These are phyloP conservation scores for Disparrhopalites patrizii DNA, from an alignment of 2,888 invertebrate species.

Conservation along the genomic window DNA sequence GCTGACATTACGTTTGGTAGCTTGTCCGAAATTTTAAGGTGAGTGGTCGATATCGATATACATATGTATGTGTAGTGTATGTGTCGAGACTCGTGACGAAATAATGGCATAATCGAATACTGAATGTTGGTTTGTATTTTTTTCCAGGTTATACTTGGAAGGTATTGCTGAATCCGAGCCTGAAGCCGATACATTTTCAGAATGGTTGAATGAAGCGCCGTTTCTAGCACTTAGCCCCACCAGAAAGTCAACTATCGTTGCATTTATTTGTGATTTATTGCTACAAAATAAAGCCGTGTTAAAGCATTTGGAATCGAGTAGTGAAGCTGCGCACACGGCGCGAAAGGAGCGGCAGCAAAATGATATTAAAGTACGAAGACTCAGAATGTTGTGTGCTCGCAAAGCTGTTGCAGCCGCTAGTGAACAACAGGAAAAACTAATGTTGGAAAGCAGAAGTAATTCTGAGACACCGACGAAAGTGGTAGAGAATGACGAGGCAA, in stretches of 20 bases:
- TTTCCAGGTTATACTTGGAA: conserved; percentile 46
- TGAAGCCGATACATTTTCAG: conserved; percentile 55
- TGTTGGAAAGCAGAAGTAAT: background rate
- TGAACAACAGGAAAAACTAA: conserved; percentile 19
- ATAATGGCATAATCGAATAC: background rate
- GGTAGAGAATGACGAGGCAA: conserved; percentile 8
- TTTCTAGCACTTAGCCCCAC: conserved; percentile 81
- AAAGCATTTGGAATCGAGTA: conserved; percentile 40
- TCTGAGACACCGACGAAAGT: conserved; percentile 19
- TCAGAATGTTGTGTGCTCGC: conserved; percentile 53
- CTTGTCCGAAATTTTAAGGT: conserved; percentile 80
- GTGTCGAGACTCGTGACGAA: background rate
- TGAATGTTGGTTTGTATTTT: background rate
- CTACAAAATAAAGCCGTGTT: conserved; percentile 71
- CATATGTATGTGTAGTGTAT: background rate
- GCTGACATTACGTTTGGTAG: conserved; percentile 89
- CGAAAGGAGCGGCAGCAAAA: conserved; percentile 82
- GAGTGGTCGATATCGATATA: background rate
- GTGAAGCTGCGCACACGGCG: conserved; percentile 68
- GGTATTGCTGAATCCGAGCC: conserved; percentile 43
- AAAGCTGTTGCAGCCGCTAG: conserved; percentile 40
- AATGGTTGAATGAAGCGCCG: conserved; percentile 74
- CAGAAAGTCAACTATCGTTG: conserved; percentile 80
- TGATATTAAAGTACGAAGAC: conserved; percentile 90
- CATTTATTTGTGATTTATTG: conserved; percentile 90